phyloP scores from a whole-genome alignment of 2,888 invertebrate genomes.

The Agonopterix arenella region DNA sequence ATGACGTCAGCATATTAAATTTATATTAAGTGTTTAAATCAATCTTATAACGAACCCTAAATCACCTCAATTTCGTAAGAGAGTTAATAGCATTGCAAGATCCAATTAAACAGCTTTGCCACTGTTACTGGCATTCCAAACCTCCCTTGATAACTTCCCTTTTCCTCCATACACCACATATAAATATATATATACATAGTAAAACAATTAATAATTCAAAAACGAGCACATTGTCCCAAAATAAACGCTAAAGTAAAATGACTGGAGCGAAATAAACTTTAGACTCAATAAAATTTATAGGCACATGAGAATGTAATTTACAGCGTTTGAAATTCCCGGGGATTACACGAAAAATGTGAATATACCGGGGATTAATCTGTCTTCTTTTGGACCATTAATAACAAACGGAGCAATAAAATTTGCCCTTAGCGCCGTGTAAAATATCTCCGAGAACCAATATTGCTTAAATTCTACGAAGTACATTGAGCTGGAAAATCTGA shows the following conservation, averaged over 20 bases:
- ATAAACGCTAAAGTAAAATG: neutral
- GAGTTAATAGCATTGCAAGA: too few relatives aligned
- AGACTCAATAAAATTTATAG: conserved; percentile 1
- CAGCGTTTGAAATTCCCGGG: neutral
- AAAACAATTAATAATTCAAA: neutral
- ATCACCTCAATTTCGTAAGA: too few relatives aligned
- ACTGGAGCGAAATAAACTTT: neutral
- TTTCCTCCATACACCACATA: too few relatives aligned
- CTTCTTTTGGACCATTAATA: conserved; percentile 35
- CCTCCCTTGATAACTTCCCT: too few relatives aligned
- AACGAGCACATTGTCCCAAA: neutral
- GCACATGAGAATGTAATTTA: neutral
- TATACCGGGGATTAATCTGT: conserved; percentile 12
- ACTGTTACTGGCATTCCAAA: too few relatives aligned
- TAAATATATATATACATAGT: neutral
- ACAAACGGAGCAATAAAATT: conserved; percentile 37
- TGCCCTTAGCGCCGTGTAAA: conserved; percentile 31
- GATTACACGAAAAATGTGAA: conserved; percentile 1
- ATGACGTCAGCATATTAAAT: too few relatives aligned
- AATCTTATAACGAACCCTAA: too few relatives aligned
- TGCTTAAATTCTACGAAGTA: conserved; percentile 32
- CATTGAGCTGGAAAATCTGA: too few relatives aligned
- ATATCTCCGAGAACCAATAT: conserved; percentile 52
- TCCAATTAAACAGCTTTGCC: too few relatives aligned
- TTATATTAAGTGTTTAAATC: too few relatives aligned